Evolutionary conservation across 2,888 invertebrate genomes (phyloP).

Genomic region (Tuta absoluta): DNA sequence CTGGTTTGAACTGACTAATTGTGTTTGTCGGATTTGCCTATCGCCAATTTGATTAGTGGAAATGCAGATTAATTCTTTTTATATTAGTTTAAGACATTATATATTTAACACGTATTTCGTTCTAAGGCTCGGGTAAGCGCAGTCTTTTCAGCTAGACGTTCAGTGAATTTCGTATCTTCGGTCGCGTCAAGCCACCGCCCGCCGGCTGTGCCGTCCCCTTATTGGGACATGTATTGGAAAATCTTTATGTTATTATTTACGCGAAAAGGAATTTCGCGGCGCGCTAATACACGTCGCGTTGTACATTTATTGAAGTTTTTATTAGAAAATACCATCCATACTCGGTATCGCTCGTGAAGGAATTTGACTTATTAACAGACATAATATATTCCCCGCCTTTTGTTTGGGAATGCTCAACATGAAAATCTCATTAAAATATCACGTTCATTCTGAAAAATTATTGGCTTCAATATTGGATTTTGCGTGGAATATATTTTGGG

Average conservation of each 20-base stretch:
- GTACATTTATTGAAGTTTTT: constrained; percentile 70
- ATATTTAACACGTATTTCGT: no score
- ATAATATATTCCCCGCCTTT: constrained; percentile 38
- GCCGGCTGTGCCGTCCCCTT: constrained; percentile 42
- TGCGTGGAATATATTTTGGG: constrained; percentile 27
- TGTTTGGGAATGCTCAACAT: constrained; percentile 36
- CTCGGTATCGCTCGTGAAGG: constrained; percentile 47
- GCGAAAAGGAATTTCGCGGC: constrained; percentile 60
- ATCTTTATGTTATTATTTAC: constrained; percentile 74
- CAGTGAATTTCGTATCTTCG: background rate
- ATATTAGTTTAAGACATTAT: no score
- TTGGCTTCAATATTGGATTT: constrained; percentile 34
- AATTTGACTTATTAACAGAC: constrained; percentile 49
- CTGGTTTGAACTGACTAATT: no score
- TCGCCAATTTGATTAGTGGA: no score
- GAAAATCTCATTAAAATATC: constrained; percentile 52
- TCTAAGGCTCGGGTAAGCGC: background rate
- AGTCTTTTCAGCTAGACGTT: background rate
- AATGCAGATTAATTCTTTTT: no score
- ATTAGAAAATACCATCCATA: constrained; percentile 68
- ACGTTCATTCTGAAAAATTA: constrained; percentile 37
- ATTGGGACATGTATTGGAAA: constrained; percentile 69
- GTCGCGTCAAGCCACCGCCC: constrained; percentile 9
- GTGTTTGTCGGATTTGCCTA: no score
- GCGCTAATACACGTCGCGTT: constrained; percentile 67